These are phyloP conservation scores for Novumbra hubbsi DNA, from an alignment of 2,797 vertebrate genomes.

Conservation along the genomic window DNA sequence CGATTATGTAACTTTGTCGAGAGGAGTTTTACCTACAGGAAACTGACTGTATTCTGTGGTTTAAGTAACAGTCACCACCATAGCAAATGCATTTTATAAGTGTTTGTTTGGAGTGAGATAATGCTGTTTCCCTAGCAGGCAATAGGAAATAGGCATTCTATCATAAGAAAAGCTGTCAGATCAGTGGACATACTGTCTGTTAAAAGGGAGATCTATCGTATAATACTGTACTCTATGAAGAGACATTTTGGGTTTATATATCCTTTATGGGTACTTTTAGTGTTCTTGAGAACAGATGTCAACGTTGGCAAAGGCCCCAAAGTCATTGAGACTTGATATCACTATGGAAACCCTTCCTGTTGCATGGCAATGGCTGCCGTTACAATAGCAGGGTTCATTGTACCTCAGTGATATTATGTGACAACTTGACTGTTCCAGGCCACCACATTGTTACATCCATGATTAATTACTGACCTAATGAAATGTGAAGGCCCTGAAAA, in stretches of 20 bases:
- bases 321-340: conserved; percentile 41
- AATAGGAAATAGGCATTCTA: not conserved
- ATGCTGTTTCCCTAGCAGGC: not conserved
- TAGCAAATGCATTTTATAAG: not conserved
- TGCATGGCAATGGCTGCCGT: conserved; percentile 35
- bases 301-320: conserved; percentile 27
- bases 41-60: not conserved
- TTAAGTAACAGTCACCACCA: no score
- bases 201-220: not conserved
- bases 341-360: conserved; percentile 55
- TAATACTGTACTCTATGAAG: not conserved
- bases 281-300: conserved; percentile 44
- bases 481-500: conserved; percentile 71
- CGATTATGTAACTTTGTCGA: not conserved
- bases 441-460: conserved; percentile 62
- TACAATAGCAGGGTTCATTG: conserved; percentile 50
- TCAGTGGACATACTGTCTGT: not conserved
- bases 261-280: not conserved
- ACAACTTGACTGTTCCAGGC: conserved; percentile 54
- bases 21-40: not conserved
- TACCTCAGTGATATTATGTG: conserved; percentile 24
- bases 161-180: not conserved
- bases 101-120: not conserved
- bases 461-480: conserved; percentile 77
- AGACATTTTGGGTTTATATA: not conserved